Base-by-base conservation (phyloP, 1,140 invertebrate species). In the Vanessa tameamea region DNA sequence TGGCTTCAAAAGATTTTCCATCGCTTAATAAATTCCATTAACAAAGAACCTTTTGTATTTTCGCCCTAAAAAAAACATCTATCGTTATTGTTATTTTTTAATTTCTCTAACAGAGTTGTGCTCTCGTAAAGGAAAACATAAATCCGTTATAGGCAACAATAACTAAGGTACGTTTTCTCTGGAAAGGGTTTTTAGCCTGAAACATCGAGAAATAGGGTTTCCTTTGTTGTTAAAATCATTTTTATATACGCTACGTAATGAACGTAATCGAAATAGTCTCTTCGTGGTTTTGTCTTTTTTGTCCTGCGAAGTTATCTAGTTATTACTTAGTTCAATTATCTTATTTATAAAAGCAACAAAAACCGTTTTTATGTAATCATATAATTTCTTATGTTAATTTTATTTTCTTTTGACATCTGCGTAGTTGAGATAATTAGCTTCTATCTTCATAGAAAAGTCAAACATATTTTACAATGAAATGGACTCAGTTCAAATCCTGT, bases 111-210 rank as follows among this genome's bases (percentile, higher is more conserved):
- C 78, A 71, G 59, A 71, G 59, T 71, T 64, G 23, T 51, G 72
- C 73, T 74, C 50, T 82, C 77, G 73, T 72, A 81, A 80, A 76
- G 69, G 69, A 80, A 78, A 76, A 81, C 76, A 82, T 76, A 79
- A 84, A 80, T 81, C 78, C 68, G 69, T 79, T 81, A 78, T 64
- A 77, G 64, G 73, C 78, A 83, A 83, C 75, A 81, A 81, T 79
- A 81, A 81, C 77, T 73, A 64, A 73, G 65, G 72, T 76, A 63
- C 66, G 73, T 80, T 80, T 79, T 79, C 55, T 72, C 37, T 64
- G 26, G 72, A 81, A 83, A 77, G 76, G 78, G 75, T 80, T 79
- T 78, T 81, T 77, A n/a, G 70, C 71, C 77, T 80, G 80, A 82
- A 82, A 69, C 69, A 71, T 65, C 59, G 67, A 79, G 47, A 48